These are phyloP conservation scores for Drosophila repleta DNA, from an alignment of 1,140 invertebrate species.

Conservation along the genomic window DNA sequence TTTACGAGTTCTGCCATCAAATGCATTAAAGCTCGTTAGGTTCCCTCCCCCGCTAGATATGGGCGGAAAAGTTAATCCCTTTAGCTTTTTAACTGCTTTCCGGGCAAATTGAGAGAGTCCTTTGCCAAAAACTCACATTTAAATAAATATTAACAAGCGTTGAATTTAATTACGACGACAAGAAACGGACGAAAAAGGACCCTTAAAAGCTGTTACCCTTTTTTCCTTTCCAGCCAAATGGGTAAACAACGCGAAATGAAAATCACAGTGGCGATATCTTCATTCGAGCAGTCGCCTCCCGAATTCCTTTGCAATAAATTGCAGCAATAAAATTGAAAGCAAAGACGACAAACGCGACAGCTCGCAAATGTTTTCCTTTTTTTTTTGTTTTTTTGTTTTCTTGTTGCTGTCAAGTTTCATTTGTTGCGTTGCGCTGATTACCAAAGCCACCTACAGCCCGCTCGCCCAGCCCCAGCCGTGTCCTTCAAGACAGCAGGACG, in stretches of 20 bases:
- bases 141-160: constrained; percentile 40
- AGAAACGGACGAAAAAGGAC: constrained; percentile 21
- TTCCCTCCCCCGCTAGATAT: constrained; percentile 61
- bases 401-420: constrained; percentile 68
- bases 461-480: background rate
- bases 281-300: constrained; percentile 8
- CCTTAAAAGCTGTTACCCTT: constrained; percentile 36
- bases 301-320: constrained; percentile 37
- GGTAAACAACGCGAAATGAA: constrained; percentile 30
- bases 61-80: constrained; percentile 39
- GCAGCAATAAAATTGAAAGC: constrained; percentile 63
- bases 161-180: constrained; percentile 42
- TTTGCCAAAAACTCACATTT: constrained; percentile 23
- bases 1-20: constrained; percentile 30
- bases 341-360: constrained; percentile 21
- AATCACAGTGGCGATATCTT: constrained; percentile 46
- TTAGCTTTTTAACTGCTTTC: constrained; percentile 24
- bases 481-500: background rate
- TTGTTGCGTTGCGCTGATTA: constrained; percentile 62
- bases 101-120: constrained; percentile 28
- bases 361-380: constrained; percentile 39
- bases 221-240: constrained; percentile 52
- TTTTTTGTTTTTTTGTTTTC: too few species aligned
- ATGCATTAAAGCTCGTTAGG: constrained; percentile 65
- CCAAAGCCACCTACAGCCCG: constrained; percentile 16